A percentile compares a stretch with the other conserved stretches of the same genome.
Conservation (phyloP, 2,113 vertebrate species). For the Actinemys pallida region DNA sequence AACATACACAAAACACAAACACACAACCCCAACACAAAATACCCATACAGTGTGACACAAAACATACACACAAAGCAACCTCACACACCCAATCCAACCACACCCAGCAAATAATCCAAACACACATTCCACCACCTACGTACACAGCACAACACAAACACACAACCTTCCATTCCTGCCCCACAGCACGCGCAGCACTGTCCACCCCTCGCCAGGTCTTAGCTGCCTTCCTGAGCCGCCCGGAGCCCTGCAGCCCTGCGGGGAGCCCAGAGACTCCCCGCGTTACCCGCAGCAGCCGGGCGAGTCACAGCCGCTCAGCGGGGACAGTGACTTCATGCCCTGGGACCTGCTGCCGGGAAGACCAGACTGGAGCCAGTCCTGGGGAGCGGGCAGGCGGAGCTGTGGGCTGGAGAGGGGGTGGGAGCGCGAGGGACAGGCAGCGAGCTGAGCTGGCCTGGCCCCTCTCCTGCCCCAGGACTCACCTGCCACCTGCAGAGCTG, state of each 20-base stretch:
- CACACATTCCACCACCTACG: background rate
- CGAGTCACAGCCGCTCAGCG: fast-evolving
- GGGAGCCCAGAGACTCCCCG: background rate
- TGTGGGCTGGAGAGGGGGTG: background rate
- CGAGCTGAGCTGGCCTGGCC: too few relatives aligned
- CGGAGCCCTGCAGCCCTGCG: background rate
- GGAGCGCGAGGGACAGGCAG: too few relatives aligned
- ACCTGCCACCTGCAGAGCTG: background rate
- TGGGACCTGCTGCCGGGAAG: fast-evolving
- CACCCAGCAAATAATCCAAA: too few relatives aligned
- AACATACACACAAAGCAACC: too few relatives aligned
- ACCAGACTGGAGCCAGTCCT: background rate
- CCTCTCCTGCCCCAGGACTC: too few relatives aligned
- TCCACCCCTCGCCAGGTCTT: background rate
- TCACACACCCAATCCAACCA: too few relatives aligned
- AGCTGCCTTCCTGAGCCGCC: background rate
- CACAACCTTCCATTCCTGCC: background rate
- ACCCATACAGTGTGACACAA: too few relatives aligned
- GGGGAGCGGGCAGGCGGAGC: background rate
- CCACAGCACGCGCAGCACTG: background rate
- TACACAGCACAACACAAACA: too few relatives aligned
- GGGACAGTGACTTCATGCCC: background rate
- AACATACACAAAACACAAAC: too few relatives aligned
- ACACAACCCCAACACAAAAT: too few relatives aligned
- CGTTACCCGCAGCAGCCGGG: background rate